Percentiles rank a stretch among this genome's conserved stretches.
Evolutionary conservation across 2,113 vertebrate species (phyloP).

Genomic region (Bos taurus): ARS-UCD2.0 NC_037357.1:19696501-19697000

Average conservation of each 20-base stretch:
- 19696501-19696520: background rate
- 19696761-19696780: background rate
- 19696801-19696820: background rate
- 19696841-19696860: background rate
- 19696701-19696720: background rate
- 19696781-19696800: background rate
- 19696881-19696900: background rate
- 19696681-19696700: background rate
- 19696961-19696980: background rate
- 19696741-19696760: background rate
- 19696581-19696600: background rate
- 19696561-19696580: background rate
- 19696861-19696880: background rate
- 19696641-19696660: background rate
- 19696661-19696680: background rate
- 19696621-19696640: background rate
- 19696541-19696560: background rate
- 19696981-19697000: background rate
- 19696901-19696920: background rate
- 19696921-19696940: background rate
- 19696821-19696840: too few species aligned
- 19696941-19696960: background rate
- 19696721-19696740: background rate
- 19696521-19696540: background rate
- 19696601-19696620: background rate